A percentile compares a stretch with the other conserved stretches of the same genome.
These are phyloP conservation scores for Todiramphus saurophagus DNA, from an alignment of 2,113 vertebrate genomes.

Conservation along the genomic window DNA sequence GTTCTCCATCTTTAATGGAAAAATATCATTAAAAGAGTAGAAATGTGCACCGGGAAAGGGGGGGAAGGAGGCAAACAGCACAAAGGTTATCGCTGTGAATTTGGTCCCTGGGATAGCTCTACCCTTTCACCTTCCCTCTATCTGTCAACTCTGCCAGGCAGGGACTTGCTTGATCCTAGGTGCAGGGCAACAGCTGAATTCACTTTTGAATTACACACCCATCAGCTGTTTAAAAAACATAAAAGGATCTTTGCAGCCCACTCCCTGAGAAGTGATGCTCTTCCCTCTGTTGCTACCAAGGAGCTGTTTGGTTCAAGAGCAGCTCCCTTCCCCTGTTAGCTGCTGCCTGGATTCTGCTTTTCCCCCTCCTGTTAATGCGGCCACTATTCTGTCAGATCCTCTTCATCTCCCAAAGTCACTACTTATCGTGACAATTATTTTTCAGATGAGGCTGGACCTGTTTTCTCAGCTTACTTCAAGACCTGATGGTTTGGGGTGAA, in stretches of 20 bases:
- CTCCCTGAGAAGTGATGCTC: not conserved
- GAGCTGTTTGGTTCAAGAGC: not conserved
- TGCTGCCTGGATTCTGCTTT: not conserved
- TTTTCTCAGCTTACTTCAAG: not conserved
- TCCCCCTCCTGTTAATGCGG: not conserved
- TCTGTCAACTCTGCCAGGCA: not conserved
- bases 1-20: not conserved
- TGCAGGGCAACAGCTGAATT: too few species aligned
- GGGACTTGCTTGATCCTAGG: not conserved
- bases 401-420: not conserved
- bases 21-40: not conserved
- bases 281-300: not conserved
- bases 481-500: not conserved
- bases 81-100: fast-evolving
- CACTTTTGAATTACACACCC: not conserved
- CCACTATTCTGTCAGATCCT: not conserved
- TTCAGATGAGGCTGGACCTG: not conserved
- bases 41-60: too few species aligned
- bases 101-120: not conserved
- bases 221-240: not conserved
- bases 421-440: not conserved
- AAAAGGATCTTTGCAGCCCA: not conserved
- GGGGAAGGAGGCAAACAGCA: not conserved
- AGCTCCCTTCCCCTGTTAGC: not conserved
- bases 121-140: not conserved